Conservation (phyloP, 2,113 vertebrate species). For the Globicephala melas region DNA sequence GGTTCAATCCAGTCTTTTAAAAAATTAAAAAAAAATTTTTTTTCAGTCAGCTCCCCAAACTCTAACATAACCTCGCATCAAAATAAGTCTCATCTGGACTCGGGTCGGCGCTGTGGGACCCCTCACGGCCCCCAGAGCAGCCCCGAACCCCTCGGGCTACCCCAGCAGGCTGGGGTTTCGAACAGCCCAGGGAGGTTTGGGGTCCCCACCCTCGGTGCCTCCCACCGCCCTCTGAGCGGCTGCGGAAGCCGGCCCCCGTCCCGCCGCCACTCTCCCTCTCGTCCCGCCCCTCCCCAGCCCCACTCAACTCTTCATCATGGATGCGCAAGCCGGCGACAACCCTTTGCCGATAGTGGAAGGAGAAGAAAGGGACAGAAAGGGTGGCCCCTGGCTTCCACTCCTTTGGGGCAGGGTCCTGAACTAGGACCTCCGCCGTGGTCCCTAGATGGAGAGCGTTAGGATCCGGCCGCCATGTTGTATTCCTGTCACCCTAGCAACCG, state of each 20-base stretch:
- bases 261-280: neutral
- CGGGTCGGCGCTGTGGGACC: neutral
- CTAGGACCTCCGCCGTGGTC: neutral
- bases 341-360: neutral
- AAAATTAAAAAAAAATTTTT: neutral
- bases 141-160: neutral
- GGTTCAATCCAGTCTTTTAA: neutral
- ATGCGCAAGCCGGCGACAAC: neutral
- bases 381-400: neutral
- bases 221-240: too few relatives aligned
- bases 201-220: neutral
- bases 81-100: neutral
- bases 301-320: conserved; percentile 81
- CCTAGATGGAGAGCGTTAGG: neutral
- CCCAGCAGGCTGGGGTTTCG: neutral
- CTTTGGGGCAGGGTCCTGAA: neutral
- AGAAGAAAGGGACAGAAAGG: neutral
- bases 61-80: neutral
- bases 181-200: fast-evolving
- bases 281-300: neutral
- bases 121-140: neutral
- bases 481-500: conserved; percentile 83
- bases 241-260: fast-evolving
- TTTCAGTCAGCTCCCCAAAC: neutral
- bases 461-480: conserved; percentile 78